These are phyloP conservation scores for Cyphomyrmex costatus DNA, from an alignment of 1,140 invertebrate genomes.

Conservation along the genomic window DNA sequence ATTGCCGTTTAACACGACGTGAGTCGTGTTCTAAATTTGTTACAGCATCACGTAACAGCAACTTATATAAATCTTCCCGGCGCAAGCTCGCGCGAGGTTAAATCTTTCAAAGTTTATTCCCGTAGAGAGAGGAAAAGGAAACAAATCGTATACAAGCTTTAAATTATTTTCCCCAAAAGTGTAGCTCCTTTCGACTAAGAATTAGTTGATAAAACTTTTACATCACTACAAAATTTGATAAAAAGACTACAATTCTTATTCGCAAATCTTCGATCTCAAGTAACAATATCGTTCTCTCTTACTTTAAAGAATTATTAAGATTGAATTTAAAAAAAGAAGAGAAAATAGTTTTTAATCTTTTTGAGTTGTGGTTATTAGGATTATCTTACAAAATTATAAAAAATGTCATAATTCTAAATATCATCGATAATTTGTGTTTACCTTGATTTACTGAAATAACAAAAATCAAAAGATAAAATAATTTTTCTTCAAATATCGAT, in stretches of 20 bases:
- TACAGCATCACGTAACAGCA: conserved; percentile 53
- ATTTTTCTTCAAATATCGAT: too few species aligned
- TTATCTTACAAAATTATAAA: too few species aligned
- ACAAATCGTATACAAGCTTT: conserved; percentile 4
- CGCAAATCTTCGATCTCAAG: background rate
- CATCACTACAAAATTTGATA: background rate
- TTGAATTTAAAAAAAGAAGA: too few species aligned
- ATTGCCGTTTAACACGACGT: conserved; percentile 43
- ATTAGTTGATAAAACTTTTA: background rate
- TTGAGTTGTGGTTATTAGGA: too few species aligned
- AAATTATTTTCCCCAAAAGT: conserved; percentile 7
- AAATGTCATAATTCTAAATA: too few species aligned
- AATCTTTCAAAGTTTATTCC: conserved; percentile 56
- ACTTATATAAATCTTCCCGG: conserved; percentile 54
- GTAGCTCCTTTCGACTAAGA: background rate
- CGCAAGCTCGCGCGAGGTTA: background rate
- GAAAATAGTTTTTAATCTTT: too few species aligned
- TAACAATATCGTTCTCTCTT: too few species aligned
- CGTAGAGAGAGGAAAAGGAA: background rate
- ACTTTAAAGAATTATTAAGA: too few species aligned
- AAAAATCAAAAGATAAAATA: too few species aligned
- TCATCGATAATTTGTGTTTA: too few species aligned
- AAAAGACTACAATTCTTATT: background rate
- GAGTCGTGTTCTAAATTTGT: conserved; percentile 60
- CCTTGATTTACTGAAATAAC: too few species aligned